Percentiles rank a stretch among this genome's conserved stretches.
These are phyloP conservation scores for Dromius quadrimaculatus DNA, from an alignment of 2,888 invertebrate genomes.

Conservation along the genomic window DNA sequence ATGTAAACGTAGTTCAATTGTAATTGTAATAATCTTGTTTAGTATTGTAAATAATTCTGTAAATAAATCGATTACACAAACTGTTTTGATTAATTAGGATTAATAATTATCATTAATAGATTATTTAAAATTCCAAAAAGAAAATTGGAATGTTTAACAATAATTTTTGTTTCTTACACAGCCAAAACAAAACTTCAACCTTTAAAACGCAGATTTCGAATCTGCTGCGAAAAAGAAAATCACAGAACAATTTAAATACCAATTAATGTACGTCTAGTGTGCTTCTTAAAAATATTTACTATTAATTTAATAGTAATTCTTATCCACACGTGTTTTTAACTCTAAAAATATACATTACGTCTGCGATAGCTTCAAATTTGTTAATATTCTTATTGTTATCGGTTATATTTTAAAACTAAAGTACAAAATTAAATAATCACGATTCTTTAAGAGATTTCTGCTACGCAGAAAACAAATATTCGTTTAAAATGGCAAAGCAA, in stretches of 20 bases:
- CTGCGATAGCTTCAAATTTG: constrained; percentile 21
- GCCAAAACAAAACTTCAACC: constrained; percentile 29
- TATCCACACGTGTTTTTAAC: constrained; percentile 23
- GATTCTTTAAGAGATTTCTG: constrained; percentile 22
- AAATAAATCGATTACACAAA: constrained; percentile 29
- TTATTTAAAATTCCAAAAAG: constrained; percentile 17
- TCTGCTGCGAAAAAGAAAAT: constrained; percentile 24
- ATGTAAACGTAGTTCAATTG: too few species aligned
- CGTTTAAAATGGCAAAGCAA: constrained; percentile 24
- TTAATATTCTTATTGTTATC: constrained; percentile 47
- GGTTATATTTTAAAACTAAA: constrained; percentile 41
- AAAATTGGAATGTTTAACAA: constrained; percentile 37
- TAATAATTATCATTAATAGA: constrained; percentile 30
- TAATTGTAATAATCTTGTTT: constrained; percentile 3
- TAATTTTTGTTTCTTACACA: constrained; percentile 34
- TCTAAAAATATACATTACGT: constrained; percentile 43
- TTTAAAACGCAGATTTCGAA: not conserved
- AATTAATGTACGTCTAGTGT: constrained; percentile 31
- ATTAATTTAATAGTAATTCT: constrained; percentile 42
- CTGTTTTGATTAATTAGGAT: constrained; percentile 1
- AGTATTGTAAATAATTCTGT: constrained; percentile 1
- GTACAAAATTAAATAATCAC: constrained; percentile 33
- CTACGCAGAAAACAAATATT: constrained; percentile 10
- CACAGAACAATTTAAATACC: constrained; percentile 44
- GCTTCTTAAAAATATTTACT: constrained; percentile 49